Evolutionary conservation across 2,888 invertebrate species (phyloP), one percentile per base, ranked within the genome.

Genomic region (Eilema caniola): DNA sequence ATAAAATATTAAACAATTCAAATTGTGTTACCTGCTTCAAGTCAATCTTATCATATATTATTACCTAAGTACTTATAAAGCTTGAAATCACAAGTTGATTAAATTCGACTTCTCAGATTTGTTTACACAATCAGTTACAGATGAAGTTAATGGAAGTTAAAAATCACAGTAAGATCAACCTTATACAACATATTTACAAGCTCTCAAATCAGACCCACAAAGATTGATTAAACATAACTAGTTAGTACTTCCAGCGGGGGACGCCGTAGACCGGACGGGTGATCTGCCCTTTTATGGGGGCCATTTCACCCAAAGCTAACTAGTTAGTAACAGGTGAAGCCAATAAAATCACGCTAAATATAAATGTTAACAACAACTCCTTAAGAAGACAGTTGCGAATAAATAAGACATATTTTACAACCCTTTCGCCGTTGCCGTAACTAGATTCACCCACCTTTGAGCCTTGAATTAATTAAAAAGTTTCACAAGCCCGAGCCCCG

Each of bases 401-500:
- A 63, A 69, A 69, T 69, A 69, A 63, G 62, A 69, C 63, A 57
- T 63, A 69, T 25, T 69, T 69, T 69, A 41, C n/a, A 59, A 63
- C 63, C 63, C 68, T 41, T 63, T 63, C 31, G 60, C 28, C 56
- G 56, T 66, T 23, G 57, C 65, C 33, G 53, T 70, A 66, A 70
- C 61, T 16, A 70, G 41, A 37, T 33, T 57, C 56, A 14, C 60
- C 33, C 73, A 79, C 71, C 74, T 78, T 72, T 71, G 74, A 70
- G 65, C 47, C 72, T 60, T 70, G 83, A 80, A 82, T 82, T 82
- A 81, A 81, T 81, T 82, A 82, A 81, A 82, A 82, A 82, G 78
- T 82, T 82, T 72, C 57, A 79, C 69, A 75, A 63, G 71, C 73
- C 68, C 80, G 71, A 72, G 72, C 73, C 68, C 72, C 77, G 72